Evolutionary conservation across 2,888 invertebrate genomes (phyloP).

Genomic region (Ennomos fuscantarius): DNA sequence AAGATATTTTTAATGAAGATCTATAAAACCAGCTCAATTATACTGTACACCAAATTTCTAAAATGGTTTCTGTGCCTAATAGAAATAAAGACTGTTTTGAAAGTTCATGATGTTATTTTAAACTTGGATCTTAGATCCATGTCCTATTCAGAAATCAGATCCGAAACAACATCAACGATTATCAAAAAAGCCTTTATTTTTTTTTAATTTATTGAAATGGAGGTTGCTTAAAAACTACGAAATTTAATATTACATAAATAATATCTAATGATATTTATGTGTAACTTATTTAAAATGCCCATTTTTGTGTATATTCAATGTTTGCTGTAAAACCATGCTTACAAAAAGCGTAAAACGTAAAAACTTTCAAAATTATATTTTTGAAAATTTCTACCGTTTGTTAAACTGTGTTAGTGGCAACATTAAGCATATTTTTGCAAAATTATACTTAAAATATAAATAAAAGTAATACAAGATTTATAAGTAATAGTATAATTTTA

Average conservation of each 20-base stretch:
- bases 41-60: no score
- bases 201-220: constrained; percentile 74
- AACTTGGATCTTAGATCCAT: no score
- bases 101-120: no score
- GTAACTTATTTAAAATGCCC: constrained; percentile 74
- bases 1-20: no score
- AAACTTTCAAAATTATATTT: constrained; percentile 60
- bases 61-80: no score
- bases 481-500: constrained; percentile 50
- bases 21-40: no score
- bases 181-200: constrained; percentile 14
- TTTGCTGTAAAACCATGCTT: constrained; percentile 51
- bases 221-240: constrained; percentile 59
- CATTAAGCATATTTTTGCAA: constrained; percentile 50
- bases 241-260: constrained; percentile 20
- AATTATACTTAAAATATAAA: constrained; percentile 49
- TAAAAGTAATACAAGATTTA: constrained; percentile 30
- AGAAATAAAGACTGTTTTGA: no score
- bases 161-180: not conserved
- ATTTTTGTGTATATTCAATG: constrained; percentile 66
- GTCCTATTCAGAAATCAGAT: no score
- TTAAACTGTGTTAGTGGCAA: constrained; percentile 64
- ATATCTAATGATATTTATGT: constrained; percentile 28
- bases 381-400: constrained; percentile 60
- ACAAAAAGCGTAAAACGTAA: constrained; percentile 53